Evolutionary conservation across 1,140 invertebrate genomes (phyloP), one percentile per base, ranked within the genome.

Genomic region (Drosophila mauritiana): DNA sequence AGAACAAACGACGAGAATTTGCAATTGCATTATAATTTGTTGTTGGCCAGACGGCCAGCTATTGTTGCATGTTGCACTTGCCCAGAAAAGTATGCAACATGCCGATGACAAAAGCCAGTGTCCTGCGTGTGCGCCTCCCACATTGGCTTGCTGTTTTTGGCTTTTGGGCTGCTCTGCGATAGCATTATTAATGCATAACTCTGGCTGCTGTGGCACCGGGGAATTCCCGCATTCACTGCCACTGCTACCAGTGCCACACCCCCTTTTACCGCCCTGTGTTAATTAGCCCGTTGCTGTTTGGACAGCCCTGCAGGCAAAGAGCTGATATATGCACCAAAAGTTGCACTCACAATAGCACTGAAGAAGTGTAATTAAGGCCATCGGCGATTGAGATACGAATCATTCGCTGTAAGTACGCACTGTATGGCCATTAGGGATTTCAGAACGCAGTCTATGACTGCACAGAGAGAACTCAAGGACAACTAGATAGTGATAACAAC

Each of bases 21-120:
- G 73, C 73, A 86, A 88, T 86, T 88, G 83, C 82, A 88, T 82
- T 86, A 73, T 82, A 86, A 82, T 88, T 86, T 86, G 82, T 76
- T 73, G 79, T 51, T 81, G 55, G 55, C 46, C 6, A 57, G 15
- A n/a, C 25, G 48, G 36, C 40, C 22, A 8, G 51, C 34, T 25
- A 54, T 54, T 70, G 42, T 55, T 42, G 25, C 53, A 42, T 27
- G 10, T 22, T 3, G 31, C 11, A 6, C 31, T 13, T 31, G 54
- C 46, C 57, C 55, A 37, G 27, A 56, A 80, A 73, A 80, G 77
- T 84, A 36, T 36, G 59, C 49, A 42, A 54, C 57, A 58, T 56
- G 69, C 56, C 58, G 64, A 53, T 70, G 53, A 65, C 78, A 67
- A 67, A 63, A 65, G 67, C 55, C 39, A 45, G 43, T 58, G 42